Percentiles rank a stretch among this genome's conserved stretches.
Conservation (phyloP, 2,113 vertebrate species). For the Natator depressus region DNA sequence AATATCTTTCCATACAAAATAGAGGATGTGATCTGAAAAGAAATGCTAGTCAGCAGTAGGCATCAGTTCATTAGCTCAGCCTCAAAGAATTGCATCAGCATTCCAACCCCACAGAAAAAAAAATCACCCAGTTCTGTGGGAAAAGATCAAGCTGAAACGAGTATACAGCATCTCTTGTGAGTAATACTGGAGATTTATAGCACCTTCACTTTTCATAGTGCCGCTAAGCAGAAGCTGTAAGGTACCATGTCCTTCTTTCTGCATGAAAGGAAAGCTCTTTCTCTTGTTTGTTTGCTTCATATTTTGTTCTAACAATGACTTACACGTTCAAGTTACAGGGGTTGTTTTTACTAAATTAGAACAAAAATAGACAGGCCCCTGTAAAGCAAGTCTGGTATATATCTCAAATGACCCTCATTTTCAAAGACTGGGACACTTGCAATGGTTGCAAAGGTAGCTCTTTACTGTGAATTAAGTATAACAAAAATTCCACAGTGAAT, state of each 20-base stretch:
- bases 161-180: neutral
- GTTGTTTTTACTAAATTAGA: constrained; percentile 35
- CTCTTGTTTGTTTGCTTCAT: neutral
- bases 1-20: neutral
- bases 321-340: neutral
- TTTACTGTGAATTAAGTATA: neutral
- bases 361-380: neutral
- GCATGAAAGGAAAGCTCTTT: neutral
- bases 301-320: constrained; percentile 9
- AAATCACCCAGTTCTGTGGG: neutral
- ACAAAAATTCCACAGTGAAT: neutral
- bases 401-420: neutral
- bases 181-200: constrained; percentile 18
- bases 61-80: neutral
- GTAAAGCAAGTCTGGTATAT: neutral
- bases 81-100: neutral
- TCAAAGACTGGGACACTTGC: neutral
- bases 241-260: neutral
- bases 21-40: neutral
- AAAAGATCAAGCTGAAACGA: neutral
- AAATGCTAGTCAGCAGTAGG: neutral
- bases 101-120: neutral
- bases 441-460: neutral
- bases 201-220: constrained; percentile 5
- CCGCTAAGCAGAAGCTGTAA: constrained; percentile 5